Evolutionary conservation across 2,888 invertebrate genomes (phyloP).

Genomic region (Drosophila pegasa): DNA sequence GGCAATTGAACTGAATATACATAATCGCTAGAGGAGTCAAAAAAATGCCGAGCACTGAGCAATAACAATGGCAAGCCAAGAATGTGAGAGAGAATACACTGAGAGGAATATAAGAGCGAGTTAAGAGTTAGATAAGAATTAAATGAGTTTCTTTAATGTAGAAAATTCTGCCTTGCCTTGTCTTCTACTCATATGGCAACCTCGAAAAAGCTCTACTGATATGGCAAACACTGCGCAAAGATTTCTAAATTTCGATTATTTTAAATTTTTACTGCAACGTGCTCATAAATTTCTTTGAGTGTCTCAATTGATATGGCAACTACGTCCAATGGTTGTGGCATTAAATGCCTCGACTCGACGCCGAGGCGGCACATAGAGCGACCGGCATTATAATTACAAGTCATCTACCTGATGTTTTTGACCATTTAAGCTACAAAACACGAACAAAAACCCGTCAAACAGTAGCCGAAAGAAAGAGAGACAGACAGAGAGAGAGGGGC

Average conservation of each 20-base stretch:
- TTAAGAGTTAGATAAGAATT: background rate
- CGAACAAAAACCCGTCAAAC: conserved; percentile 50
- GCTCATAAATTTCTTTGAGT: conserved; percentile 40
- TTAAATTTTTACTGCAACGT: background rate
- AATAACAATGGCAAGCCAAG: conserved; percentile 8
- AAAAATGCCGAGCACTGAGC: conserved; percentile 1
- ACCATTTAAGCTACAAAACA: conserved; percentile 75
- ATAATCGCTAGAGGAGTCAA: conserved; percentile 52
- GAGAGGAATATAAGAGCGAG: conserved; percentile 22
- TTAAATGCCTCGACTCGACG: conserved; percentile 38
- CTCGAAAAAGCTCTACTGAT: background rate
- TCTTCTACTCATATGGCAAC: background rate
- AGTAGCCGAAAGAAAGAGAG: conserved; percentile 53
- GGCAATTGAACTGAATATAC: conserved; percentile 69
- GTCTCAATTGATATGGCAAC: conserved; percentile 57
- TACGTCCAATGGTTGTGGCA: conserved; percentile 30
- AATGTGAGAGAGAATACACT: conserved; percentile 30
- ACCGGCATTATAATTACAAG: conserved; percentile 72
- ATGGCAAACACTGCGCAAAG: background rate
- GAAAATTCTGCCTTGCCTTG: no score
- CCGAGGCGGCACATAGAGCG: conserved; percentile 32
- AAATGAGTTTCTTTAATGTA: background rate
- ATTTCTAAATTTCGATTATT: background rate
- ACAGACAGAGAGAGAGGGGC: background rate
- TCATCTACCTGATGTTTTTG: conserved; percentile 79